Evolutionary conservation across 1,140 invertebrate species (phyloP).

Genomic region (Drosophila kepulauana): DNA sequence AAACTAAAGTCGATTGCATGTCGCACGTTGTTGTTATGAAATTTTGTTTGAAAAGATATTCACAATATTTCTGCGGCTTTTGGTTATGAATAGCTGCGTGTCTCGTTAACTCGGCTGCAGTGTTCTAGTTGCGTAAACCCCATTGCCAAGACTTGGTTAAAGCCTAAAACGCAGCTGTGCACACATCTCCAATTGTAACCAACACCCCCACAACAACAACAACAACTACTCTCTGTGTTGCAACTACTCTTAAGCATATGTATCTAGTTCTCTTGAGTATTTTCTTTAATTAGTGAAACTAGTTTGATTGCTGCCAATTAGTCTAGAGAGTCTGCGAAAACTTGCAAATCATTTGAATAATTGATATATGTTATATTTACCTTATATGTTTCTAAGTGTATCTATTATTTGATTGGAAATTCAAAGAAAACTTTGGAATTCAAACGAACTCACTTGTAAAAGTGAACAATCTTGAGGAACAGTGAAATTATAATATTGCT

Average conservation of each 20-base stretch:
- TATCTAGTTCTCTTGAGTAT: background rate
- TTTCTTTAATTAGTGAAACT: conserved; percentile 7
- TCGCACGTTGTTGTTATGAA: conserved; percentile 35
- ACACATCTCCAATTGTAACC: conserved; percentile 19
- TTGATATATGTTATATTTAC: conserved; percentile 4
- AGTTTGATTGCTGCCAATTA: background rate
- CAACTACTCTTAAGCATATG: conserved; percentile 4
- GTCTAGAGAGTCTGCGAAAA: background rate
- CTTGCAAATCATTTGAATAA: conserved; percentile 1
- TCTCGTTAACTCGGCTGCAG: background rate
- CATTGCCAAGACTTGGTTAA: conserved; percentile 22
- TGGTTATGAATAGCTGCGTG: conserved; percentile 2
- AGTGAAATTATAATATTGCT: too few species aligned
- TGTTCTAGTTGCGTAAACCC: conserved; percentile 38
- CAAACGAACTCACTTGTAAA: background rate
- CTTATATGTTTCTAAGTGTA: conserved; percentile 6
- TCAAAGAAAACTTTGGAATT: conserved; percentile 5
- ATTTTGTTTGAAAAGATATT: conserved; percentile 21
- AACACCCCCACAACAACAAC: background rate
- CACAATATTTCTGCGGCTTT: conserved; percentile 25
- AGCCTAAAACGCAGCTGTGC: conserved; percentile 35
- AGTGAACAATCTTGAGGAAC: too few species aligned
- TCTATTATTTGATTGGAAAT: conserved; percentile 3
- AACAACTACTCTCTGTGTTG: background rate
- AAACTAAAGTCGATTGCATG: conserved; percentile 68